Evolutionary conservation across 2,113 vertebrate species (phyloP), one percentile per base, ranked within the genome.

Genomic region (Sisor rabdophorus): DNA sequence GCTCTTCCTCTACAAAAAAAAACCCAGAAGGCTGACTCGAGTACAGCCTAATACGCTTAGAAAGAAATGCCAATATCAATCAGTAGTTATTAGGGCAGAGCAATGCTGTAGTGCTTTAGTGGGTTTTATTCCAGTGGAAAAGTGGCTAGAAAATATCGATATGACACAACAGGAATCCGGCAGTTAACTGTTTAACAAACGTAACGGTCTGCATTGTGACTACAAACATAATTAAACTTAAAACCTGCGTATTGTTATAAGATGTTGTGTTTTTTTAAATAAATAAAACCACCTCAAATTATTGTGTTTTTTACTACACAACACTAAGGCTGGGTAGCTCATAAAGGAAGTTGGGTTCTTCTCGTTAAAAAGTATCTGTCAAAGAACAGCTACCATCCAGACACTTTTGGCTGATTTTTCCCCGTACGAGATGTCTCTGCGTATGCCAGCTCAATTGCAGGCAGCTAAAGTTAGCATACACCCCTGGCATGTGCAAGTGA

Each of bases 301-400:
- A 48, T 15, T 4, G 7, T 11, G n/a, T 40, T 32, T 40, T 48
- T 15, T n/a, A 48, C 32, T 44, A 11, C n/a, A 13, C n/a, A 30
- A 50, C 65, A 28, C 9, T 30, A 69, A 52, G 47, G 65, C 65
- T 48, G 64, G 26, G 22, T 50, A 67, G 64, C 44, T 48, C 63
- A 16, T 16, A 24, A 8, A 52, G 65, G 24, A 48, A 69, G 47
- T 69, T 17, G 16, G 44, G 44, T 52, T 69, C 52, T 52, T 48
- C 17, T 52, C 65, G 65, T 69, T 47, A 69, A 69, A 68, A 69
- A 69, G 65, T 69, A 52, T 69, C 65, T 69, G 65, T 69, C 65
- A 69, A 52, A 69, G 65, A 52, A 52, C 4, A 69, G 65, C 47
- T 50, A 52, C 28, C 28, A 22, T 69, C 47, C 65, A 52, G 65